Evolutionary conservation across 2,888 invertebrate species (phyloP).

Genomic region (Mythimna impura): DNA sequence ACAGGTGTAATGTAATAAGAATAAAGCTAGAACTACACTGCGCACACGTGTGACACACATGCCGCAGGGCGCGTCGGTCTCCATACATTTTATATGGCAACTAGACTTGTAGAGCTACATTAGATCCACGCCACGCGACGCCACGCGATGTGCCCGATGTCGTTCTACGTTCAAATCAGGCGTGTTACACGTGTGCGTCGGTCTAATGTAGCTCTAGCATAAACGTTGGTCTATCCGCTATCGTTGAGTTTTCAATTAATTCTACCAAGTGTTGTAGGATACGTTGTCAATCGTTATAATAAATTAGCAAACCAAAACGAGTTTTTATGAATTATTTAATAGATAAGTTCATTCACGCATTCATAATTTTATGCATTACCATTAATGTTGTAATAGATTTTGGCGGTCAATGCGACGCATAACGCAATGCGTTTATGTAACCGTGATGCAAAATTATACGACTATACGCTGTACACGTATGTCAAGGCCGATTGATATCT

Average conservation of each 20-base stretch:
- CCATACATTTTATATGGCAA: too few species aligned
- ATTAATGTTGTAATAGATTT: slow-evolving; percentile 3
- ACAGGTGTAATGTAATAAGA: too few species aligned
- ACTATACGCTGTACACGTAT: background rate
- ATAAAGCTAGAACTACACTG: too few species aligned
- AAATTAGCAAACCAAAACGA: slow-evolving; percentile 30
- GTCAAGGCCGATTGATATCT: background rate
- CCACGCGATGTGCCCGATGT: too few species aligned
- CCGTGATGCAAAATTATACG: background rate
- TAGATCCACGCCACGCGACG: too few species aligned
- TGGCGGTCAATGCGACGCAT: background rate
- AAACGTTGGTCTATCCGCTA: too few species aligned
- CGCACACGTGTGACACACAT: too few species aligned
- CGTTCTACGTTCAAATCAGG: too few species aligned
- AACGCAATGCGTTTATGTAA: background rate
- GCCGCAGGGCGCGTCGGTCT: too few species aligned
- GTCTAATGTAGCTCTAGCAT: too few species aligned
- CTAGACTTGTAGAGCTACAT: too few species aligned
- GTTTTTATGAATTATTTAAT: slow-evolving; percentile 31
- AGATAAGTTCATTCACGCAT: slow-evolving; percentile 22
- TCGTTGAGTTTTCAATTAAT: background rate
- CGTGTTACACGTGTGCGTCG: too few species aligned
- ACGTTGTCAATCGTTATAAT: background rate
- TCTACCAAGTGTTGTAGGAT: background rate
- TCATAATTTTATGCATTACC: slow-evolving; percentile 24